Base-by-base conservation (phyloP, 2,113 vertebrate genomes). In the Ancistrus triradiatus region DNA sequence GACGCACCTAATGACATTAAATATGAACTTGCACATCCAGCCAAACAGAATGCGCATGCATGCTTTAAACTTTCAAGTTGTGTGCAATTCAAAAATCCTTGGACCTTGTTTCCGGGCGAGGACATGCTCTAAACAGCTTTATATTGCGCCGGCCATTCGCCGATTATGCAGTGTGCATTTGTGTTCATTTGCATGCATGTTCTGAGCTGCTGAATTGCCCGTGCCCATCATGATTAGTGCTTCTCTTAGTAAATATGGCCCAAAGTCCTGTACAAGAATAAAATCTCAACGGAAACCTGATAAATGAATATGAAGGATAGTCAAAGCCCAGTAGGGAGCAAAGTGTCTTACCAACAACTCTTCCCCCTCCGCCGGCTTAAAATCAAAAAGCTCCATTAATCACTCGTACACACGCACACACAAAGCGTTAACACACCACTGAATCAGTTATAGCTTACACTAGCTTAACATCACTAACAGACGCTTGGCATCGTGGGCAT, bases 311-410 rank as follows among this genome's bases (percentile, higher is more conserved):
- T 81, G 88, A 86, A 85, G 90, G 74, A 83, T 88, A 81, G 79
- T 81, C 84, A 78, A 84, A 90, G 85, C 82, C 81, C 84, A 72
- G 55, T 49, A 44, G 31, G 59, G 46, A 59, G 37, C 40, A 75
- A 78, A 88, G 86, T 77, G 78, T 94, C 95, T 98, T 98, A 98
- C 95, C 95, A 90, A 91, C 85, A 87, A 74, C 81, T 95, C 91
- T 90, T 94, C 94, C 85, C 94, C 91, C 90, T 91, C 95, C 88
- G 94, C 95, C 88, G 95, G 94, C 92, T 96, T 91, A 93, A 93
- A 88, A 86, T 92, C 77, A 89, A 88, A 89, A 74, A 87, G 79
- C 84, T 79, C 77, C 31, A 77, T 89, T 89, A 89, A 85, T 87
- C 79, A 83, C 75, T 63, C 73, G 18, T 37, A 76, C 73, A 78